Evolutionary conservation across 2,113 vertebrate species (phyloP), one percentile per base, ranked within the genome.

Genomic region (Esox niger): DNA sequence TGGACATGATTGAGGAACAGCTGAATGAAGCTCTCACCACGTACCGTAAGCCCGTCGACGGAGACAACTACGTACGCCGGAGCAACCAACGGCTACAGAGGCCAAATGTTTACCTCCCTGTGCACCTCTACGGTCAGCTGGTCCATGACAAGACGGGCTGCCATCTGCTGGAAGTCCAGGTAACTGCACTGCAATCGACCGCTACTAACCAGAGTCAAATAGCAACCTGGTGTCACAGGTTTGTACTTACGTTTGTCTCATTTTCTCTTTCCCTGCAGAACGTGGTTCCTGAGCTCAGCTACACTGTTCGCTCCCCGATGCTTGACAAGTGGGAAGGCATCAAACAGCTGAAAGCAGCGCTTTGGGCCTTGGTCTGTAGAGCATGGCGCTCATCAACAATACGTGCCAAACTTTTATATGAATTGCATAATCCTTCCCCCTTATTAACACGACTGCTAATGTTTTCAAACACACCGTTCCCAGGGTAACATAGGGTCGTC

Each of bases 121-220:
- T 95, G 79, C 93, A 94, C 76, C 88, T 95, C 63, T 95, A 94
- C 43, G 92, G 93, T 75, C 93, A 95, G 66, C 80, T 95, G 70
- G 94, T 94, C 27, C 92, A 94, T 66, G 93, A 95, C 77, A 95
- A 95, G 89, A 95, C 92, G 5, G 94, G 94, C 76, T 94, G 93
- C 64, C 92, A 94, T 81, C 90, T 95, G 31, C 74, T 95, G 82
- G 94, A 95, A 81, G 88, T 90, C 69, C 92, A 94, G 93, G 93
- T 95, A 83, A 85, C 80, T 8, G 68, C 56, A 59, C 11, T 59
- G 11, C 10, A 38, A 43, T 15, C 38, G 17, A 10, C 38, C 38
- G 4, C 15, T 43, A 43, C 17, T 43, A 43, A 10, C 15, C 55
- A 23, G 26, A n/a, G 4, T 29, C 25, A 29, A 29, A 29, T 32